phyloP scores from a whole-genome alignment of 92 coral and sea anemone species.

The Nematostella vectensis region DNA sequence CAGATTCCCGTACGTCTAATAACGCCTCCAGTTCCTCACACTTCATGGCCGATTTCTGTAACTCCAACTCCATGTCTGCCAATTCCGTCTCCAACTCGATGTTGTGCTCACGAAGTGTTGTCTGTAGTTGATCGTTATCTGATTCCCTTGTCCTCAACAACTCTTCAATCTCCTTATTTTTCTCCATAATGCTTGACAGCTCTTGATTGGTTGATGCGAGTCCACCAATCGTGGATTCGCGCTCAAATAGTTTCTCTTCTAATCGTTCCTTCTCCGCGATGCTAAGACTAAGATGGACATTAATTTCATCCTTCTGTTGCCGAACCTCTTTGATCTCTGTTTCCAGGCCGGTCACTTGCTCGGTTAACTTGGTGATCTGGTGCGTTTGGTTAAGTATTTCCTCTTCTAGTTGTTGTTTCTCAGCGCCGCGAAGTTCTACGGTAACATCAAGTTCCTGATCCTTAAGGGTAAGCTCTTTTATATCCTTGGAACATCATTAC shows the following conservation, averaged over 20 bases:
- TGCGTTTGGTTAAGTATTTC: constrained; percentile 29
- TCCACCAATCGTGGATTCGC: constrained; percentile 43
- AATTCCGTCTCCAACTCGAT: constrained; percentile 61
- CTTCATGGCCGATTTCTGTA: constrained; percentile 41
- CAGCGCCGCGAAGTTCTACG: constrained; percentile 15
- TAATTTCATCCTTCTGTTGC: constrained; percentile 34
- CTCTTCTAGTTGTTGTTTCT: constrained; percentile 39
- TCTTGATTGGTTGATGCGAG: constrained; percentile 70
- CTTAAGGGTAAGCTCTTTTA: constrained; percentile 29
- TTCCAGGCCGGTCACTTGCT: constrained; percentile 22
- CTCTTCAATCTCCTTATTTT: constrained; percentile 67
- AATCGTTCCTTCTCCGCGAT: constrained; percentile 48
- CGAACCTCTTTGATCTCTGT: constrained; percentile 31
- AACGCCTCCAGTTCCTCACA: constrained; percentile 58
- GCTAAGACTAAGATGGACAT: constrained; percentile 38
- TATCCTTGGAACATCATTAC: constrained; percentile 3
- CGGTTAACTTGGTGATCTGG: constrained; percentile 18
- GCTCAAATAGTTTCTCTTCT: constrained; percentile 51
- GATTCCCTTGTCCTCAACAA: constrained; percentile 61
- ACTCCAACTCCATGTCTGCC: constrained; percentile 55
- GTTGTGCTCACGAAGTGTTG: constrained; percentile 50
- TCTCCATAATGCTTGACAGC: constrained; percentile 52
- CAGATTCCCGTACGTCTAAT: constrained; percentile 59
- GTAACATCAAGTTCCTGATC: constrained; percentile 34
- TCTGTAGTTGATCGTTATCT: constrained; percentile 62